phyloP scores from a whole-genome alignment of 2,797 vertebrate species.

The Lepilemur ruficaudatus region DNA sequence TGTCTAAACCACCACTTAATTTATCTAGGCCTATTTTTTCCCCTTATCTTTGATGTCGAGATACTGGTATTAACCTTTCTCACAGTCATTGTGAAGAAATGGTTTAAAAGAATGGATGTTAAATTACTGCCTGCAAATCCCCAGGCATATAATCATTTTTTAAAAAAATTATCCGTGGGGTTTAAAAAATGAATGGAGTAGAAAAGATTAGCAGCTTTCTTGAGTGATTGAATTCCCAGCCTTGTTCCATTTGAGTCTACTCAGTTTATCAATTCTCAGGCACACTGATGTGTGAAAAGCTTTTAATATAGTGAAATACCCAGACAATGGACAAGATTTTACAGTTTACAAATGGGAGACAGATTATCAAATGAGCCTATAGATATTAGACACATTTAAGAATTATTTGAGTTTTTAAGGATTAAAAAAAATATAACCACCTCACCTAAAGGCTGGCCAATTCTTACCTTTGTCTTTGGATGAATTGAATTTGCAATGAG shows the following conservation, averaged over 20 bases:
- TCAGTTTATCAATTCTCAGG: neutral
- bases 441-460: neutral
- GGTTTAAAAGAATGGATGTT: constrained; percentile 22
- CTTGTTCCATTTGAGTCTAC: neutral
- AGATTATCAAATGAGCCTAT: neutral
- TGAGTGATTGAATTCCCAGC: neutral
- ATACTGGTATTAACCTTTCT: neutral
- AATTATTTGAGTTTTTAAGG: constrained; percentile 7
- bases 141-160: neutral
- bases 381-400: neutral
- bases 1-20: neutral
- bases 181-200: neutral
- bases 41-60: neutral
- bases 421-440: neutral
- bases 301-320: neutral
- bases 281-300: neutral
- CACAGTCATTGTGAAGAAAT: neutral
- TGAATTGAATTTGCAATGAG: neutral
- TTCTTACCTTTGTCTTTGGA: constrained; percentile 2
- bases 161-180: neutral
- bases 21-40: neutral
- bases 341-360: neutral
- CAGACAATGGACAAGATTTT: neutral
- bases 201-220: neutral
- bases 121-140: neutral